Evolutionary conservation across 2,888 invertebrate species (phyloP), one percentile per base, ranked within the genome.

Genomic region (Ferdinandea cuprea): DNA sequence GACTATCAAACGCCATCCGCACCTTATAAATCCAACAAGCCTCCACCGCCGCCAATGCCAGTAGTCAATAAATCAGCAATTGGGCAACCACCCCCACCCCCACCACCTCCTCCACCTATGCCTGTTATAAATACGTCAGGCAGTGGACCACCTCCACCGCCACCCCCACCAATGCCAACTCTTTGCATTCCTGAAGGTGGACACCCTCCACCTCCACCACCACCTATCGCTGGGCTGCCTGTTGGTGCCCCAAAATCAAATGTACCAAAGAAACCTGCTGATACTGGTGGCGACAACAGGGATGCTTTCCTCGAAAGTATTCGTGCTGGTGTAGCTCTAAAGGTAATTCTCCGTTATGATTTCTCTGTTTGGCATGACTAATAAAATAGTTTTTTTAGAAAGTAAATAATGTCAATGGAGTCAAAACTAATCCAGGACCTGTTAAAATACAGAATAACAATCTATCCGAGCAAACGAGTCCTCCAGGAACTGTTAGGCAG

Each of bases 251-350:
- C 85, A 7, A 4, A 72, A 21, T 21, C 78, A 9, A 54, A 15
- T 13, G 48, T 37, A n/a, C 81, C 74, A 32, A 17, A 37, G 5
- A 52, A 48, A 30, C 56, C 6, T 13, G 25, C 0, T 81, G 65
- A 9, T 86, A 35, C 11, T 42, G 66, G 42, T 8, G 44, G n/a
- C 7, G 56, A 87, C 63, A 44, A 84, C 42, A 86, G 87, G 1
- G 88, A 87, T 13, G 89, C 87, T n/a, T 86, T 89, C 40, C 71
- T 89, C 9, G 87, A 87, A 28, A 89, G 89, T 56, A 89, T 89
- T 25, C 87, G 89, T 3, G 69, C 81, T 0, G 89, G 89, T 25
- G 87, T 89, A 2, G 5, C 85, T 2, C 63, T 89, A 11, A 89
- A 89, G 88, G 89, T 89, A 19, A 9, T 4, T 25, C n/a, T 7